These are phyloP conservation scores for Meteorus colon DNA, from an alignment of 2,888 invertebrate genomes.

Conservation along the genomic window DNA sequence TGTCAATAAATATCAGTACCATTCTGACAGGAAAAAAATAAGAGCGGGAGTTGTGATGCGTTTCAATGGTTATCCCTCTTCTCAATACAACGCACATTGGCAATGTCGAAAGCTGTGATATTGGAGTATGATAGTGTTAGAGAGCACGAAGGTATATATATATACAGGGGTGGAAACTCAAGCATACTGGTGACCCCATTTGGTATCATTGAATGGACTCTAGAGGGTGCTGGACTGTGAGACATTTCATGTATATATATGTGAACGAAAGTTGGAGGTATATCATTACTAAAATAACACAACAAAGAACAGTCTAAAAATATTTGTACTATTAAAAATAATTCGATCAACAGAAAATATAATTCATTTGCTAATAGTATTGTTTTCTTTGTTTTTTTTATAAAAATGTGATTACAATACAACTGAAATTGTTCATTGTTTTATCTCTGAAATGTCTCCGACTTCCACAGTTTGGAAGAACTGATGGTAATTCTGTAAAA, in stretches of 20 bases:
- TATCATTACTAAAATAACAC: conserved; percentile 8
- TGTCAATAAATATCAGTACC: neutral
- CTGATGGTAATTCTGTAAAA: too few species aligned
- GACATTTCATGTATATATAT: conserved; percentile 39
- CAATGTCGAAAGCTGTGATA: neutral
- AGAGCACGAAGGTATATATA: neutral
- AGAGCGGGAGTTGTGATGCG: neutral
- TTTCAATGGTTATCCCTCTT: neutral
- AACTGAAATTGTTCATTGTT: too few species aligned
- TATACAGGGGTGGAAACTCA: conserved; percentile 42
- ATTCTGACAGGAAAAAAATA: neutral
- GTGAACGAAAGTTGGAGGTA: conserved; percentile 27
- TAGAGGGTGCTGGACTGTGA: conserved; percentile 33
- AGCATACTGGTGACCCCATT: conserved; percentile 56
- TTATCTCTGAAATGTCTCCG: too few species aligned
- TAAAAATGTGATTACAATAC: too few species aligned
- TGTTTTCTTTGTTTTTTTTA: too few species aligned
- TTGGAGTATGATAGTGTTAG: neutral
- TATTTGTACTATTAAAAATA: neutral
- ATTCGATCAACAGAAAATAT: neutral
- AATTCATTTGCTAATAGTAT: too few species aligned
- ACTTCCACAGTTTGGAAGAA: too few species aligned
- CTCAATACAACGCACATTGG: conserved; percentile 8
- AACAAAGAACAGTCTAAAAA: conserved; percentile 8
- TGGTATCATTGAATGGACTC: conserved; percentile 54